These are phyloP conservation scores for Syngnathus floridae DNA, from an alignment of 2,113 vertebrate genomes.

Conservation along the genomic window DNA sequence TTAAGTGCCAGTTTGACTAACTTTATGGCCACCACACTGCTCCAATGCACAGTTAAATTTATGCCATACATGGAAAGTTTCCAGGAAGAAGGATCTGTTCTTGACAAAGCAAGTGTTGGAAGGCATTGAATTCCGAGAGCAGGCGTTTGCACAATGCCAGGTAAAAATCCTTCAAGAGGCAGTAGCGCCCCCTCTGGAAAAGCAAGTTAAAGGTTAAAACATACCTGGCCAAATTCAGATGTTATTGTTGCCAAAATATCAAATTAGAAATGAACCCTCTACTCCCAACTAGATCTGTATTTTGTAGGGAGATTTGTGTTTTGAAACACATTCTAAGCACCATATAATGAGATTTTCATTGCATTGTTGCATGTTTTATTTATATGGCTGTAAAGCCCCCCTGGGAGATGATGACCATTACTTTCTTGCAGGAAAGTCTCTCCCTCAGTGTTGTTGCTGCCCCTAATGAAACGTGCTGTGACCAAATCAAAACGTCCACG, in stretches of 20 bases:
- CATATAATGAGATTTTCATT: slow-evolving; percentile 12
- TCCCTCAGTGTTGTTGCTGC: slow-evolving; percentile 45
- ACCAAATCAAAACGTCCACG: slow-evolving; percentile 56
- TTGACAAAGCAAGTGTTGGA: too few species aligned
- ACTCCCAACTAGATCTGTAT: too few species aligned
- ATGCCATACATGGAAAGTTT: too few species aligned
- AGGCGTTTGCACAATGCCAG: too few species aligned
- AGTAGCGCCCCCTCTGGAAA: too few species aligned
- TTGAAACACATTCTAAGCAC: slow-evolving; percentile 10
- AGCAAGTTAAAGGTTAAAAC: neutral
- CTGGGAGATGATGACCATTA: slow-evolving; percentile 16
- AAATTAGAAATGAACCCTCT: neutral
- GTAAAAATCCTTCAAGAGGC: too few species aligned
- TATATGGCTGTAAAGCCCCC: slow-evolving; percentile 22
- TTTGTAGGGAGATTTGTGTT: neutral
- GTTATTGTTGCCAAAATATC: neutral
- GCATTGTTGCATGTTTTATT: slow-evolving; percentile 11
- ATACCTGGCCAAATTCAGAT: neutral
- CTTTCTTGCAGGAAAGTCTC: slow-evolving; percentile 20
- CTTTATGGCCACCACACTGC: too few species aligned
- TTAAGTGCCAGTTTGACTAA: too few species aligned
- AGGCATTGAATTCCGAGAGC: too few species aligned
- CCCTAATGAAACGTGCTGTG: slow-evolving; percentile 56
- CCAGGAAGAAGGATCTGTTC: too few species aligned
- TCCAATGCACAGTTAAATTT: too few species aligned